Percentiles rank a stretch among this genome's conserved stretches.
phyloP scores from a whole-genome alignment of 2,797 vertebrate species.

The Macrochelys suwanniensis region DNA sequence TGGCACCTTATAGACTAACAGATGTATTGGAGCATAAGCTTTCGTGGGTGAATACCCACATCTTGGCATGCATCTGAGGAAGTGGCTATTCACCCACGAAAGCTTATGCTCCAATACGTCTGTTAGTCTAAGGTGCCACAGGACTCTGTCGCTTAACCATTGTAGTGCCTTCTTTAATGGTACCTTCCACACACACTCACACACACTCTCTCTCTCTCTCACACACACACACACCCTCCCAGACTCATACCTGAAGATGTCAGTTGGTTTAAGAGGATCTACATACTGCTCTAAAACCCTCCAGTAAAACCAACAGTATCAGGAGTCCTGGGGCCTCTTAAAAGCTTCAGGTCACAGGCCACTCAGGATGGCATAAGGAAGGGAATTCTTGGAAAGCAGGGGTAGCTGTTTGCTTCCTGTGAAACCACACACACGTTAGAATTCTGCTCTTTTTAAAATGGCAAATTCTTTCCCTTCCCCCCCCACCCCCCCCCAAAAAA shows the following conservation, averaged over 20 bases:
- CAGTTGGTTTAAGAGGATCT: background rate
- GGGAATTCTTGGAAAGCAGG: background rate
- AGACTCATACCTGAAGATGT: rapidly evolving
- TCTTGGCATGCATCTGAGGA: too few relatives aligned
- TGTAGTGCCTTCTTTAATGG: background rate
- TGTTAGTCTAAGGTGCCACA: too few relatives aligned
- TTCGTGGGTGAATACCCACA: too few relatives aligned
- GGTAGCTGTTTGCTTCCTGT: background rate
- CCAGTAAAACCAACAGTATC: rapidly evolving
- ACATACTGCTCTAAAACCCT: background rate
- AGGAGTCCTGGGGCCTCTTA: background rate
- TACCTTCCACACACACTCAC: background rate
- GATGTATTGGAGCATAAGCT: too few relatives aligned
- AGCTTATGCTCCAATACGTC: too few relatives aligned
- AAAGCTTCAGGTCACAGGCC: background rate
- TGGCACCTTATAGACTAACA: too few relatives aligned
- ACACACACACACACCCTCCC: background rate
- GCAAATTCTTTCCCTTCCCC: too few relatives aligned
- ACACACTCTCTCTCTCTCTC: too few relatives aligned
- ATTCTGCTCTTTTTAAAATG: background rate
- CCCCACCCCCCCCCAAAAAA: background rate
- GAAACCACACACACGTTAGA: background rate
- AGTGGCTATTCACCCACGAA: too few relatives aligned
- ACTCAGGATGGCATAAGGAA: background rate
- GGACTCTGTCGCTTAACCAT: background rate